These are phyloP conservation scores for Salvator merianae DNA, from an alignment of 2,113 vertebrate species.

Conservation along the genomic window DNA sequence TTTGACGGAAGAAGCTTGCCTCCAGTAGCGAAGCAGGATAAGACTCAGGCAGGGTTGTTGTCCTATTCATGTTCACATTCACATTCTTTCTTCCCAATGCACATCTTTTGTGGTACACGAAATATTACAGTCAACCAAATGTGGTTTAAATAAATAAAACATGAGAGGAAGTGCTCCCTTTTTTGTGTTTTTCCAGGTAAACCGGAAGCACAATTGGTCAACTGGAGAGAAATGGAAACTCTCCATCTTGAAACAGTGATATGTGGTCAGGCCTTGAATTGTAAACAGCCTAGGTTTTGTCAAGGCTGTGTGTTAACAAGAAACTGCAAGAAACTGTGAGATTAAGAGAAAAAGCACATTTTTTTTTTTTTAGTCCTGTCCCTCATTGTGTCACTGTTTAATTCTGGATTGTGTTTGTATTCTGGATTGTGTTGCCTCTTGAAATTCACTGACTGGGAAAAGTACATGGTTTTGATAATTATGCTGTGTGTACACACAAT, in stretches of 20 bases:
- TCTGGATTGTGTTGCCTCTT: too few relatives aligned
- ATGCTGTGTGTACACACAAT: too few relatives aligned
- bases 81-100: neutral
- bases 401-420: too few relatives aligned
- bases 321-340: too few relatives aligned
- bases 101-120: slow-evolving; percentile 31
- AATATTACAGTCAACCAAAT: slow-evolving; percentile 22
- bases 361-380: too few relatives aligned
- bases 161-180: neutral
- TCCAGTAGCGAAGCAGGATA: slow-evolving; percentile 41
- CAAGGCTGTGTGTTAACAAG: too few relatives aligned
- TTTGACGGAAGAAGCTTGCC: slow-evolving; percentile 51
- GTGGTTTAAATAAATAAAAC: neutral
- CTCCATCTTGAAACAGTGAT: neutral
- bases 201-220: neutral
- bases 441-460: too few relatives aligned
- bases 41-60: slow-evolving; percentile 43
- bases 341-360: too few relatives aligned
- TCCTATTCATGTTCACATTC: neutral
- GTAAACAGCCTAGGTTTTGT: too few relatives aligned
- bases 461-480: too few relatives aligned
- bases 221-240: neutral
- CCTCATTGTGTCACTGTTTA: too few relatives aligned
- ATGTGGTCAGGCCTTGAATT: too few relatives aligned
- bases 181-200: neutral